Evolutionary conservation across 2,888 invertebrate species (phyloP).

Genomic region (Drosophila tripunctata): DNA sequence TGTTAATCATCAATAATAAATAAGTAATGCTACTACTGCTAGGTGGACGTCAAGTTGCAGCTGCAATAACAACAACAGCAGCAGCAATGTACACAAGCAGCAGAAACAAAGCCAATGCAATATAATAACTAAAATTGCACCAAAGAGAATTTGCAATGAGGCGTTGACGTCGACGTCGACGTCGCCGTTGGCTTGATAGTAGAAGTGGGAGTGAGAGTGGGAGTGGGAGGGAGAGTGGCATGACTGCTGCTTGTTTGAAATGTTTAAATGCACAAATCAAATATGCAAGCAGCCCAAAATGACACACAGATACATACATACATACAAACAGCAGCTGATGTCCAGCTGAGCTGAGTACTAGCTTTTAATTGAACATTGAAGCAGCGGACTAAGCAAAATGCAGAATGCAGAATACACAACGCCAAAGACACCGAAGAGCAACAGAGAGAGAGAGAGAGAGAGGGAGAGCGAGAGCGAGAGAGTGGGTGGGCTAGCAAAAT

Average conservation of each 20-base stretch:
- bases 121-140: slow-evolving; percentile 77
- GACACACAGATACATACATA: slow-evolving; percentile 13
- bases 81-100: slow-evolving; percentile 19
- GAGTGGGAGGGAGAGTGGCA: not conserved
- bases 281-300: slow-evolving; percentile 73
- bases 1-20: slow-evolving; percentile 78
- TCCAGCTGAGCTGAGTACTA: slow-evolving; percentile 45
- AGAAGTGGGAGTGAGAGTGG: not conserved
- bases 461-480: not conserved
- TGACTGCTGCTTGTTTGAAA: slow-evolving; percentile 56
- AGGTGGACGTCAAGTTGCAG: slow-evolving; percentile 57
- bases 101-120: slow-evolving; percentile 70
- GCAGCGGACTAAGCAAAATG: slow-evolving; percentile 40
- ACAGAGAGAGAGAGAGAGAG: slow-evolving; percentile 7
- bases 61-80: slow-evolving; percentile 27
- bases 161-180: slow-evolving; percentile 44
- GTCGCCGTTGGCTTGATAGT: slow-evolving; percentile 36
- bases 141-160: slow-evolving; percentile 75
- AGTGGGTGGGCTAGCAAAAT: slow-evolving; percentile 7
- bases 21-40: slow-evolving; percentile 70
- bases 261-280: slow-evolving; percentile 79
- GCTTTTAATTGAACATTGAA: slow-evolving; percentile 69
- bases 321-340: slow-evolving; percentile 61
- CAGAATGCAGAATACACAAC: slow-evolving; percentile 17
- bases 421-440: not conserved